A percentile compares a stretch with the other conserved stretches of the same genome.
phyloP scores from a whole-genome alignment of 1,140 invertebrate genomes.

The Drosophila leontia region DNA sequence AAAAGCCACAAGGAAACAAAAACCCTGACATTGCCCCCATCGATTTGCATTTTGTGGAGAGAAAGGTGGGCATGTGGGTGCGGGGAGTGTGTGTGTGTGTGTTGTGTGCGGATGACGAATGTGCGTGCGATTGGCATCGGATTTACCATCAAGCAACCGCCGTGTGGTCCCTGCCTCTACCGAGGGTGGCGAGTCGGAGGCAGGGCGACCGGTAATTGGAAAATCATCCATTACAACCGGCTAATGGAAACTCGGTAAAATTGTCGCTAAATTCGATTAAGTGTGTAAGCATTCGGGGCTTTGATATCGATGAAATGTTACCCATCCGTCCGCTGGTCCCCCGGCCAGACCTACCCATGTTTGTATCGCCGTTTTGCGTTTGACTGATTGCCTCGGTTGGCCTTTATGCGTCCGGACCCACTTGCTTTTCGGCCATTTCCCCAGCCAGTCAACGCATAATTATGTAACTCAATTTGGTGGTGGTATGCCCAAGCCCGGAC shows the following conservation, averaged over 20 bases:
- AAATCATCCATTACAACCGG: constrained; percentile 78
- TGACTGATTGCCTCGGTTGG: constrained; percentile 32
- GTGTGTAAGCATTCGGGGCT: constrained; percentile 62
- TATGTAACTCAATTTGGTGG: constrained; percentile 71
- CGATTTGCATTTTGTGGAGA: constrained; percentile 71
- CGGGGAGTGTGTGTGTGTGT: not conserved
- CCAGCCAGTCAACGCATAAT: constrained; percentile 49
- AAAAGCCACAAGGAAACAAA: constrained; percentile 69
- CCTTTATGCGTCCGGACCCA: constrained; percentile 9
- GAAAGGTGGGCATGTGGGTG: constrained; percentile 8
- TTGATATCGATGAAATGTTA: constrained; percentile 57
- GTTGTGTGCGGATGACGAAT: constrained; percentile 61
- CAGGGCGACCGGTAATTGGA: constrained; percentile 75
- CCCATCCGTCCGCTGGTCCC: constrained; percentile 1
- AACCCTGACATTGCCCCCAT: constrained; percentile 56
- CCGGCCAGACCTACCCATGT: not conserved
- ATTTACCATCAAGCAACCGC: constrained; percentile 67
- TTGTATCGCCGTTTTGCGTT: constrained; percentile 36
- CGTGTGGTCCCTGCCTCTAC: constrained; percentile 6
- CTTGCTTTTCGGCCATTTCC: constrained; percentile 26
- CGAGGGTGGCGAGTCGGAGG: constrained; percentile 4
- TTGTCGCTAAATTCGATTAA: constrained; percentile 80
- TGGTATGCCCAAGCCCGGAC: not conserved
- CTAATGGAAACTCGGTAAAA: constrained; percentile 77
- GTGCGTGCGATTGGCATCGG: constrained; percentile 65